Conservation (phyloP, 2,797 vertebrate species). For the Setipinna tenuifilis region DNA sequence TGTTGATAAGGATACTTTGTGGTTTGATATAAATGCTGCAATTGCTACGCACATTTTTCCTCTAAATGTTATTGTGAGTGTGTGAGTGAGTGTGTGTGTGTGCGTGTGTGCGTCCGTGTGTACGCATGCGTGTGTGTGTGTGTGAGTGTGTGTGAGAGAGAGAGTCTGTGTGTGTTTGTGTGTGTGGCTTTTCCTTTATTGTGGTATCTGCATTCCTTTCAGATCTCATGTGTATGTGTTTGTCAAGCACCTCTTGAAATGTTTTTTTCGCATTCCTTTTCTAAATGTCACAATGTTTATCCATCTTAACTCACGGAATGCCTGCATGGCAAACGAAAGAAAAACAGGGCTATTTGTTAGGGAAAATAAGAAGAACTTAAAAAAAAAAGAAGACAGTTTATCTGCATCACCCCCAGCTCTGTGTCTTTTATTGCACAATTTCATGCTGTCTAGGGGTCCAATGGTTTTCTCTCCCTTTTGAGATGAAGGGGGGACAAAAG, state of each 20-base stretch:
- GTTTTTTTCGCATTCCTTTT: neutral
- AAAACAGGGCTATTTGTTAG: neutral
- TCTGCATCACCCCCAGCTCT: neutral
- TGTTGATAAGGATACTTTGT: constrained; percentile 9
- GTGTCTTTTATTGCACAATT: neutral
- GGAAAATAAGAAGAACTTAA: neutral
- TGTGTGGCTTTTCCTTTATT: neutral
- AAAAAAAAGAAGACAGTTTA: neutral
- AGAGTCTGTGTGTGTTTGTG: neutral
- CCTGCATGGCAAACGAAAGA: neutral
- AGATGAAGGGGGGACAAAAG: neutral
- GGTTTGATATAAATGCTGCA: neutral
- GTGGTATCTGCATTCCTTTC: neutral
- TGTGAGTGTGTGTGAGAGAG: neutral
- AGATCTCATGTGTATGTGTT: neutral
- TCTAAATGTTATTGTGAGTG: neutral
- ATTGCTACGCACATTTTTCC: neutral
- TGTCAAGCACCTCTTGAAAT: neutral
- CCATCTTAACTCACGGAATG: neutral
- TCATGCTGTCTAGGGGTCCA: neutral
- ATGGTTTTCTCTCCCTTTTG: neutral
- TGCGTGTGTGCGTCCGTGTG: neutral
- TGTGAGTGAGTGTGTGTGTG: neutral
- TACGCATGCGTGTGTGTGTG: neutral
- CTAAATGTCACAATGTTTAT: neutral